A percentile compares a stretch with the other conserved stretches of the same genome.
phyloP scores from a whole-genome alignment of 2,113 vertebrate species.

The Hippopotamus amphibius region DNA sequence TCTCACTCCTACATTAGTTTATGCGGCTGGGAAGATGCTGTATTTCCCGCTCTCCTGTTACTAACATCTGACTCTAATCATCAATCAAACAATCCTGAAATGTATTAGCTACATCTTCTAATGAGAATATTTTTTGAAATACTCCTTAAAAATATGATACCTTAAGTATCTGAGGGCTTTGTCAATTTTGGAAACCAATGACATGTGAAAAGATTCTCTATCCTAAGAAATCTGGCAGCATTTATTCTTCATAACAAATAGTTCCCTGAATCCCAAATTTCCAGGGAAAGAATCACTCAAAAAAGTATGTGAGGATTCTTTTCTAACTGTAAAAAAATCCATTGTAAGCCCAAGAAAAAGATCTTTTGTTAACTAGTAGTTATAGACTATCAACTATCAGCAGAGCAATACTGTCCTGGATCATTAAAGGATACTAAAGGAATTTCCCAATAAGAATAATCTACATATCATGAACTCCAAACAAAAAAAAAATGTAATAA shows the following conservation, averaged over 20 bases:
- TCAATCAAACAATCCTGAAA: slow-evolving; percentile 38
- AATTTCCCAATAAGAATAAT: slow-evolving; percentile 28
- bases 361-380: not conserved
- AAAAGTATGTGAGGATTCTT: slow-evolving; percentile 7
- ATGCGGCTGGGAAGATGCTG: not conserved
- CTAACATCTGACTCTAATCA: not conserved
- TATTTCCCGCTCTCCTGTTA: not conserved
- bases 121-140: slow-evolving; percentile 12
- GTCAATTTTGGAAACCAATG: slow-evolving; percentile 10
- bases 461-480: not conserved
- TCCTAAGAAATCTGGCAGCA: not conserved
- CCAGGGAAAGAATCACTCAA: not conserved
- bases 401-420: not conserved
- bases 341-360: not conserved
- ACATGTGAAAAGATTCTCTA: slow-evolving; percentile 1
- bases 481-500: not conserved
- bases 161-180: not conserved
- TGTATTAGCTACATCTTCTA: not conserved
- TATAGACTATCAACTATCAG: not conserved
- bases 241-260: not conserved
- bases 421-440: not conserved
- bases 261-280: not conserved
- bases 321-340: not conserved
- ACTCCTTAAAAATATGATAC: not conserved
- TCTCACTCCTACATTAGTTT: slow-evolving; percentile 21